Evolutionary conservation across 1,140 invertebrate species (phyloP).

Genomic region (Delia radicum): DNA sequence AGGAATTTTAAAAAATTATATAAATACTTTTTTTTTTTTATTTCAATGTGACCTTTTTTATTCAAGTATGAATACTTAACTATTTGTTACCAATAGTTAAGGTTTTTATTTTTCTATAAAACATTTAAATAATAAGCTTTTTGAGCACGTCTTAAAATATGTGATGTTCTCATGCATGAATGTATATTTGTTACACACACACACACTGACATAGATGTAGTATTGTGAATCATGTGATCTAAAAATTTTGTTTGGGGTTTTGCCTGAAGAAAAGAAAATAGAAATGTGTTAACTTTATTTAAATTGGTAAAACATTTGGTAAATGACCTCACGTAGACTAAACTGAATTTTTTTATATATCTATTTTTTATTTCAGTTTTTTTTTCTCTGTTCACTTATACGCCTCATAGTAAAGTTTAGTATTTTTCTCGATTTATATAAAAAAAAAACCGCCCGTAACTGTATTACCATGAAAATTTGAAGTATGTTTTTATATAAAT

Average conservation of each 20-base stretch:
- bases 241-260: neutral
- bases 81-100: neutral
- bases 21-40: too few species aligned
- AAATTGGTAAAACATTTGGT: slow-evolving; percentile 11
- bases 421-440: neutral
- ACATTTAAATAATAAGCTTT: neutral
- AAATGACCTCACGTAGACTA: slow-evolving; percentile 17
- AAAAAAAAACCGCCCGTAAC: too few species aligned
- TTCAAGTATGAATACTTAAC: neutral
- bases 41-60: neutral
- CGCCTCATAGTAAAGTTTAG: neutral
- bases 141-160: neutral
- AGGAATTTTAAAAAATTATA: too few species aligned
- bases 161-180: neutral
- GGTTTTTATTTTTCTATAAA: neutral
- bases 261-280: neutral
- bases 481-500: neutral
- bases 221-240: neutral
- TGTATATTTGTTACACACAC: neutral
- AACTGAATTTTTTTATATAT: neutral
- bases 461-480: neutral
- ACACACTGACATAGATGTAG: neutral
- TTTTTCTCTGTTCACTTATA: neutral
- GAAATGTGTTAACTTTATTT: slow-evolving; percentile 1
- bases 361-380: neutral